Evolutionary conservation across 2,888 invertebrate species (phyloP).

Genomic region (Sarcophaga variegata): DNA sequence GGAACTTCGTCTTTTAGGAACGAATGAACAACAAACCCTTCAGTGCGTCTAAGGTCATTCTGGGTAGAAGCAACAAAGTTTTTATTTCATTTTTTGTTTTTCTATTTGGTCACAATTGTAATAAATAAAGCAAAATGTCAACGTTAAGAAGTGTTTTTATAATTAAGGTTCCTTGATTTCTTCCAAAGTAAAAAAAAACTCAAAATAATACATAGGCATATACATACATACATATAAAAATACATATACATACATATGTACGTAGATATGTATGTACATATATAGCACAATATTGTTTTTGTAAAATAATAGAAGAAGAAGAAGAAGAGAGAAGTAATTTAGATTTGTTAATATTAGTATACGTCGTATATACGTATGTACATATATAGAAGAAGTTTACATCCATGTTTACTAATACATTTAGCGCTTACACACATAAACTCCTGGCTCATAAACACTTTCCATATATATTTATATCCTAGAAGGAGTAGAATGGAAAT

Average conservation of each 20-base stretch:
- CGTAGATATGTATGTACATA: too few species aligned
- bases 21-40: constrained; percentile 14
- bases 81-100: background rate
- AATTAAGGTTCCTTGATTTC: constrained; percentile 52
- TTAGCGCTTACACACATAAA: too few species aligned
- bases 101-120: constrained; percentile 36
- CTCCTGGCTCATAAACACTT: too few species aligned
- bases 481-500: too few species aligned
- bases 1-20: constrained; percentile 29
- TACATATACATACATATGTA: background rate
- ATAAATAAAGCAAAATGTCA: constrained; percentile 59
- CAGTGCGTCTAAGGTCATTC: constrained; percentile 48
- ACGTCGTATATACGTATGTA: too few species aligned
- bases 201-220: background rate
- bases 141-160: constrained; percentile 48
- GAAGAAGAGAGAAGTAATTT: too few species aligned
- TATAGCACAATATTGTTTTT: too few species aligned
- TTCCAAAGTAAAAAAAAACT: constrained; percentile 2
- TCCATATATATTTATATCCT: too few species aligned
- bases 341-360: too few species aligned
- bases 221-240: background rate
- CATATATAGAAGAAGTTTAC: too few species aligned
- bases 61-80: constrained; percentile 21
- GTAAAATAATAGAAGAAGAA: too few species aligned
- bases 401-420: too few species aligned